A percentile compares a stretch with the other conserved stretches of the same genome.
Evolutionary conservation across 1,140 invertebrate genomes (phyloP).

Genomic region (Hycleus phaleratus): DNA sequence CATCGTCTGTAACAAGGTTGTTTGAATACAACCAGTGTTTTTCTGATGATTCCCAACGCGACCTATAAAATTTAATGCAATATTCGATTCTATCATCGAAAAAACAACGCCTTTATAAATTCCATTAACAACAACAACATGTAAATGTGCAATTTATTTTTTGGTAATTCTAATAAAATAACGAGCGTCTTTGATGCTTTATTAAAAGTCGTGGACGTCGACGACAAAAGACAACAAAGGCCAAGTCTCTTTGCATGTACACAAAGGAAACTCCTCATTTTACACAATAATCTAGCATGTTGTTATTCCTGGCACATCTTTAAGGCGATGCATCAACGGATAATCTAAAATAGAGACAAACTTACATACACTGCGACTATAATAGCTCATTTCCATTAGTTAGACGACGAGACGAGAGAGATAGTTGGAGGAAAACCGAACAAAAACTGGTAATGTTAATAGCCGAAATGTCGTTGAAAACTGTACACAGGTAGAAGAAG

Average conservation of each 20-base stretch:
- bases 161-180: constrained; percentile 8
- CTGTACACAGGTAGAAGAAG: constrained; percentile 1
- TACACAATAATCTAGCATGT: constrained; percentile 16
- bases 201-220: background rate
- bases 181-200: background rate
- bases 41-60: constrained; percentile 24
- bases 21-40: constrained; percentile 29
- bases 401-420: too few species aligned
- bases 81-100: constrained; percentile 24
- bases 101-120: background rate
- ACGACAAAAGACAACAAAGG: constrained; percentile 2
- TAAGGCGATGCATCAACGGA: constrained; percentile 18
- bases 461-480: constrained; percentile 7
- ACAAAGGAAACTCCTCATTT: constrained; percentile 15
- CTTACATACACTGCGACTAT: background rate
- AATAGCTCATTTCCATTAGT: too few species aligned
- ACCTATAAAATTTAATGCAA: constrained; percentile 26
- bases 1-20: constrained; percentile 22
- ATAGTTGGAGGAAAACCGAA: constrained; percentile 1
- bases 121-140: background rate
- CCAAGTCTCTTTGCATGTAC: constrained; percentile 10
- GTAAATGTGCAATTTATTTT: background rate
- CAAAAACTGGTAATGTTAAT: constrained; percentile 11
- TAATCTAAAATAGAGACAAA: constrained; percentile 13
- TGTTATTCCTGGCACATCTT: constrained; percentile 21